Evolutionary conservation across 2,888 invertebrate genomes (phyloP).

Genomic region (Agrotis exclamationis): DNA sequence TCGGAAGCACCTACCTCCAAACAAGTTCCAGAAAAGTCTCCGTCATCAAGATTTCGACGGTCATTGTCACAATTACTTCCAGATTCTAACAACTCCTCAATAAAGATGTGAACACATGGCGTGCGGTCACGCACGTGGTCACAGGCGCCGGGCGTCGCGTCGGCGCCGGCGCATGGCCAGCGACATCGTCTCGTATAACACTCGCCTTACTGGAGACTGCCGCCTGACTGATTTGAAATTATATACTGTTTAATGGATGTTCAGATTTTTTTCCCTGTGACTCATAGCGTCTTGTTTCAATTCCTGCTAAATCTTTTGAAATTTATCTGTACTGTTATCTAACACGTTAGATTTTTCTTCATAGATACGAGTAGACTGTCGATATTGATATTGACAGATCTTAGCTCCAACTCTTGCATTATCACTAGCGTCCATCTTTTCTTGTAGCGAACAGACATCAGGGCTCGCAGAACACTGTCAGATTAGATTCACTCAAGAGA

Average conservation of each 20-base stretch:
- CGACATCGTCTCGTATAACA: constrained; percentile 43
- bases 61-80: constrained; percentile 7
- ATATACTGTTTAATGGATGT: constrained; percentile 1
- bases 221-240: constrained; percentile 4
- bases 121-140: constrained; percentile 58
- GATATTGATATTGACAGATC: too few species aligned
- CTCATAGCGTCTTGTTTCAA: background rate
- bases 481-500: too few species aligned
- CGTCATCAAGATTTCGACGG: background rate
- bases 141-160: constrained; percentile 43
- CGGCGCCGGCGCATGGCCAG: constrained; percentile 31
- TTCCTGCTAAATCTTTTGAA: background rate
- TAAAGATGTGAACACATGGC: constrained; percentile 41
- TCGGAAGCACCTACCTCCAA: background rate
- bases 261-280: background rate
- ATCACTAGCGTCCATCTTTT: background rate
- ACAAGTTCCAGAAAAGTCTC: background rate
- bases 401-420: too few species aligned
- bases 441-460: background rate
- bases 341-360: background rate
- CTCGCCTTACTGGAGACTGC: constrained; percentile 34
- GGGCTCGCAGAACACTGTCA: background rate
- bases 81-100: background rate
- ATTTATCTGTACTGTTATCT: background rate
- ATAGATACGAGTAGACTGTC: too few species aligned